Base-by-base conservation (phyloP, 2,113 vertebrate genomes). In the Probosciger aterrimus region DNA sequence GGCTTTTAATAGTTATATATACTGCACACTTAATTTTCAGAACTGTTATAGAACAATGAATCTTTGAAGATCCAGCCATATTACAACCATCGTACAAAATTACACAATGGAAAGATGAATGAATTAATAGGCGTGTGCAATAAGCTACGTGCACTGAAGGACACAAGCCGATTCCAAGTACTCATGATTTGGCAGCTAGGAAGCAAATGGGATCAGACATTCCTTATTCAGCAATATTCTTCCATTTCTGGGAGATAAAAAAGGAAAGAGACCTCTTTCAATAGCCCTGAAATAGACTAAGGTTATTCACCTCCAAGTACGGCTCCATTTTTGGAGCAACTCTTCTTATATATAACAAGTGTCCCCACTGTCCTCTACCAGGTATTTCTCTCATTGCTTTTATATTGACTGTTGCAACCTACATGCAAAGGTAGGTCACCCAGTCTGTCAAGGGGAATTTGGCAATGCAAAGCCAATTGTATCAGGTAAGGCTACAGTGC, bases 301-400 rank as follows among this genome's bases (percentile, higher is more conserved):
- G 77, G 91, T 82, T 63, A 89, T 39, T 67, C 57, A 91, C 69
- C 70, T 94, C 77, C 24, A 79, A 91, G 84, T 47, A 60, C 30
- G 17, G 60, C 43, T 84, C 88, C 93, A 95, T 96, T 94, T 96
- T 87, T 93, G 81, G 88, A 93, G 44, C 24, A 73, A 59, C 70
- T 63, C 90, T 57, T 96, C 14, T 91, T 93, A 92, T 86, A 87
- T 79, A 91, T 93, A 96, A 87, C 39, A 83, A 82, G n/a, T 86
- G 88, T 89, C 59, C 44, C 33, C 63, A 65, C 76, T 64, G 85
- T 92, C 80, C 84, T 93, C 80, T 64, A 74, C 22, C 43, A 57
- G 12, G 31, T 82, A 69, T 92, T 94, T 92, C 47, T 95, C 81
- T 90, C 80, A 50, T 33, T 86, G 94, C 74, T 91, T 67, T 92